Evolutionary conservation across 2,113 vertebrate genomes (phyloP).

Genomic region (Oncorhynchus nerka): DNA sequence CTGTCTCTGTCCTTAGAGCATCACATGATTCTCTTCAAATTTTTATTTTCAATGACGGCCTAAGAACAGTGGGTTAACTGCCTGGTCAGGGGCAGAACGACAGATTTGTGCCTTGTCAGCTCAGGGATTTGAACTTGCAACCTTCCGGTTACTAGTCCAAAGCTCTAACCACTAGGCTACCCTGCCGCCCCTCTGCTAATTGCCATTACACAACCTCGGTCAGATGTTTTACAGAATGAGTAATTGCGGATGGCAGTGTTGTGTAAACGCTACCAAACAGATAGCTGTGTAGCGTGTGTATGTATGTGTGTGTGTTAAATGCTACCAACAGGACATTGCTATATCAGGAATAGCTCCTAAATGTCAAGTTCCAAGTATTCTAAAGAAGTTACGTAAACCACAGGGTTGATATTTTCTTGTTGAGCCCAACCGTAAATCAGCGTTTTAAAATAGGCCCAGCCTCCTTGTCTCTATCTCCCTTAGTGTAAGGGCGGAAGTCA

Average conservation of each 20-base stretch:
- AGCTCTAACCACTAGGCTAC: no score
- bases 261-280: not conserved
- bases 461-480: no score
- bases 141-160: no score
- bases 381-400: conserved; percentile 65
- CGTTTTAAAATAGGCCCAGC: conserved; percentile 43
- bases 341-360: conserved; percentile 62
- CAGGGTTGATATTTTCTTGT: conserved; percentile 71
- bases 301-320: conserved; percentile 9
- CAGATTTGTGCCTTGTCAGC: no score
- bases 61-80: no score
- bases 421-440: conserved; percentile 65
- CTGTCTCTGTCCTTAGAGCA: not conserved
- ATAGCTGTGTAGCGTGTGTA: not conserved
- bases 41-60: no score
- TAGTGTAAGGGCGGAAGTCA: no score
- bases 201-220: not conserved
- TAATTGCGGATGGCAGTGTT: not conserved
- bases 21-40: not conserved
- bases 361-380: conserved; percentile 59
- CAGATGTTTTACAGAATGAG: not conserved
- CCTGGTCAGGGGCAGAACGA: no score
- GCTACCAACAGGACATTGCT: conserved; percentile 59
- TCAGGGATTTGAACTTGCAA: no score
- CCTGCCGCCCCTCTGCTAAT: not conserved